Base-by-base conservation (phyloP, 92 coral and sea anemone genomes). In the Isaurus tuberculatus region DNA sequence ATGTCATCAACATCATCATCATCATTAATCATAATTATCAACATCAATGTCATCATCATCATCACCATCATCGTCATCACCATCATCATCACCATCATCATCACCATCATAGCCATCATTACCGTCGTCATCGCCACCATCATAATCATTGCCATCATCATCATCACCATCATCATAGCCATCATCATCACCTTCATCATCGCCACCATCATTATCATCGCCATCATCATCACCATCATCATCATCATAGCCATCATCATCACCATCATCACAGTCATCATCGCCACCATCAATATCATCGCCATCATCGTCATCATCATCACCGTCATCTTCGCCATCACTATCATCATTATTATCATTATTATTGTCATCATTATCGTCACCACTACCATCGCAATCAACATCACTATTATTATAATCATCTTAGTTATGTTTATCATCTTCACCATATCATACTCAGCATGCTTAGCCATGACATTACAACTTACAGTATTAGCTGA, bases 401-500 rank as follows among this genome's bases (percentile, higher is more conserved):
- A 3, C 61, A 53, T 17, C 22, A 53, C 23, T 25, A 53, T 19
- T 8, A 53, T 53, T 8, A 53, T 1, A 19, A 53, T 3, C n/a
- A n/a, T n/a, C n/a, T n/a, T n/a, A 13, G 15, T 44, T 16, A 2
- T 44, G 1, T 0, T 17, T 40, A 46, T 11, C 53, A 46, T 46
- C 19, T 11, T 46, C 53, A 46, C 10, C 46, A 40, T 1, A 15
- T 2, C 23, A 55, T n/a, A 5, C 0, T 53, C 6, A 53, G 5
- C 22, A 53, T 53, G 8, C 19, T 19, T 19, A 4, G 4, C 22
- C 8, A 8, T 8, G 8, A 19, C 27, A 55, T 25, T 27, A 19
- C 7, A 46, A 90, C 95, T 80, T 68, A 95, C 98, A 51, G 87
- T 80, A 67, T 92, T 80, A 19, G 98, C 98, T 46, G 90, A 94